Base-by-base conservation (phyloP, 2,113 vertebrate genomes). In the Nibea coibor region DNA sequence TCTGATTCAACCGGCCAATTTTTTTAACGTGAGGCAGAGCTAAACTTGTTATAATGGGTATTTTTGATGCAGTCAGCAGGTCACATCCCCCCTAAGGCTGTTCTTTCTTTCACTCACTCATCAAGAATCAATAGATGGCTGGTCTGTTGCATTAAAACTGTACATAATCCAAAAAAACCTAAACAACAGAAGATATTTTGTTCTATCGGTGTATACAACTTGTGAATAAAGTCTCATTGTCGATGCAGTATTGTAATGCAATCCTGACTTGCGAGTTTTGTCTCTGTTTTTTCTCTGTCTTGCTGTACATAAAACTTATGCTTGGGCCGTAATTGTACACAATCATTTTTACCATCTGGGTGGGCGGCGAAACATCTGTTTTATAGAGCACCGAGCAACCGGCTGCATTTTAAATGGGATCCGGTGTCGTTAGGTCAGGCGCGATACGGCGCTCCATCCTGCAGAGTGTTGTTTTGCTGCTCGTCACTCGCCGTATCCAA, bases 181-280 rank as follows among this genome's bases (percentile, higher is more conserved):
- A 56, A 42, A 68, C 51, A 62, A 85, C 91, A 93, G 93, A 92
- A 82, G 77, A 86, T 95, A 94, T 96, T 96, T 96, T 95, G 94
- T 94, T 95, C 94, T 96, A 94, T 94, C 86, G 93, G 92, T 95
- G 94, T 94, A 94, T 93, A 94, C 70, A 77, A 61, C 11, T 93
- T 95, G 93, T 94, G 94, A 96, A 96, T 96, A 96, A 96, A 96
- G 95, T 95, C 84, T 87, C 71, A 57, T 89, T 90, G 93, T 96
- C 75, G 89, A 94, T 94, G 94, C 88, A 93, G 90, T 94, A 90
- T 56, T 86, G 91, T 93, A 83, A 88, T 80, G 93, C 89, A 93
- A 88, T 73, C 68, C 58, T 14, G 68, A 73, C 24, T 80, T 16
- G 35, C 69, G 54, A 15, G 16, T 83, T 75, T 31, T 67, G 51